A percentile compares a stretch with the other conserved stretches of the same genome.
Conservation (phyloP, 2,797 vertebrate genomes). For the Antrozous pallidus region DNA sequence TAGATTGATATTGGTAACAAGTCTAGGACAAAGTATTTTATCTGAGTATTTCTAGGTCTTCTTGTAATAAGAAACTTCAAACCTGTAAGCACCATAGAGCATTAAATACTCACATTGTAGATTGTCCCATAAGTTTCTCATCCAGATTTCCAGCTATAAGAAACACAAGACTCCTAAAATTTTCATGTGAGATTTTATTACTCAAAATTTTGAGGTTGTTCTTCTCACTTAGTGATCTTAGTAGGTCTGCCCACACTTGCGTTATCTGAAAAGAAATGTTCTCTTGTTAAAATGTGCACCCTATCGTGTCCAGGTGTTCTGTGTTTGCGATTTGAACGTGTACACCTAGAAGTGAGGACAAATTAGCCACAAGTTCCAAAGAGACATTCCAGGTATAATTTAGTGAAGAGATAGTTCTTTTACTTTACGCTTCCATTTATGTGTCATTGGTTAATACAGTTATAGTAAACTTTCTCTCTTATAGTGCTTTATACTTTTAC, state of each 20-base stretch:
- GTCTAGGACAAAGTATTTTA: background rate
- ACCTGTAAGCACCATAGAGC: background rate
- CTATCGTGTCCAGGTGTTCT: background rate
- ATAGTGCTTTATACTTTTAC: background rate
- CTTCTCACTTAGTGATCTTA: background rate
- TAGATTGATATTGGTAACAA: background rate
- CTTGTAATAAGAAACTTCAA: slow-evolving; percentile 10
- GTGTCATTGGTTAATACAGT: background rate
- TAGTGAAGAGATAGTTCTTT: background rate
- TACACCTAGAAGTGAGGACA: background rate
- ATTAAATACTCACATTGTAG: background rate
- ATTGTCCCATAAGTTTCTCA: background rate
- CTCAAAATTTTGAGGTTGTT: background rate
- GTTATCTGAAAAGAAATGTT: background rate
- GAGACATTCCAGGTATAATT: background rate
- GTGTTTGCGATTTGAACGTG: background rate
- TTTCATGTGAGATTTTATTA: background rate
- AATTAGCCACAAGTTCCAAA: background rate
- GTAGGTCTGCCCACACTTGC: background rate
- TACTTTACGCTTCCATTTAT: background rate
- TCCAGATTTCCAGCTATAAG: background rate
- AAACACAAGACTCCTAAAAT: background rate
- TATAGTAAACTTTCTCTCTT: background rate
- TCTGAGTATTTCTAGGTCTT: background rate
- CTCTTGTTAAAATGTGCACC: background rate